Base-by-base conservation (phyloP, 2,888 invertebrate genomes). In the Drosophila robusta region DNA sequence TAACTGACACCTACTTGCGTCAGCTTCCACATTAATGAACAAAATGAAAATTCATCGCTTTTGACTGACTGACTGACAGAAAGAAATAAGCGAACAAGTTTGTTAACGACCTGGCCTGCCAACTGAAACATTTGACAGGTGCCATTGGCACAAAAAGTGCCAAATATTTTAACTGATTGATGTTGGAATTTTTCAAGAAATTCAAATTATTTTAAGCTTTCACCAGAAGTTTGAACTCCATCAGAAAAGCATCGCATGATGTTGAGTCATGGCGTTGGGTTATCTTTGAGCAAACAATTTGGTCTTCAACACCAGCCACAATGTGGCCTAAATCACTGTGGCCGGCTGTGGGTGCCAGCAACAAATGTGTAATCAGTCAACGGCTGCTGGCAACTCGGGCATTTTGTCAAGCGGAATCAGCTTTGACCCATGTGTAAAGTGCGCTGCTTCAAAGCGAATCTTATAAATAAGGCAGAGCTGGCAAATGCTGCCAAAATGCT, bases 381-480 rank as follows among this genome's bases (percentile, higher is more conserved):
- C 63, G 57, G 34, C 24, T 54, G 56, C 41, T 44, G 47, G 32
- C 24, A 51, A 45, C 64, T 61, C 51, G 29, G 55, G 66, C 70
- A 51, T 73, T 85, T 82, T 85, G 86, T 82, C 88, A 85, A 78
- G 70, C 67, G 55, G 65, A 80, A 81, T 85, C 85, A 73, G 79
- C 71, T 67, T 46, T 77, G 77, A 80, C 64, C 83, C 83, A 81
- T 82, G 83, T 82, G 86, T 34, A 54, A 78, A 76, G 67, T 72
- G 79, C 44, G 51, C 41, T 50, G 83, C 71, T 73, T 79, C 88
- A 79, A 80, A 77, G 80, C 62, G 70, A 75, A 86, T 77, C 83
- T 88, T 88, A 86, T 88, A 86, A 86, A 88, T 88, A 84, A 83
- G 70, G 77, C 72, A 57, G 62, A 72, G 79, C 75, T 65, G 24